Percentiles rank a stretch among this genome's conserved stretches.
These are phyloP conservation scores for Myxocyprinus asiaticus DNA, from an alignment of 2,113 vertebrate genomes.

Conservation along the genomic window DNA sequence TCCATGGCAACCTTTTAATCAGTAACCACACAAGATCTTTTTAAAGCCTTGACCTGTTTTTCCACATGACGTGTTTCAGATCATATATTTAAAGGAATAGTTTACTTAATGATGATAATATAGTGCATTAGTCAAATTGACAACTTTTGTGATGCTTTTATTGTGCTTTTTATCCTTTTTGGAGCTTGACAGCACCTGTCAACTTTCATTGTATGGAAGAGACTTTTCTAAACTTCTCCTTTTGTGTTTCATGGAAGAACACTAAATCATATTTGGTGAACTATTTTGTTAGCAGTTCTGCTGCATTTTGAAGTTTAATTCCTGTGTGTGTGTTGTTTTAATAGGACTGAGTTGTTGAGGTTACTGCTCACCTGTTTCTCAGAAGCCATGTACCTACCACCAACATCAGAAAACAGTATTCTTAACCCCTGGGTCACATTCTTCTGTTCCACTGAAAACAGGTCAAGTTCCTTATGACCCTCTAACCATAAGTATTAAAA, in stretches of 20 bases:
- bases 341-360: constrained; percentile 90
- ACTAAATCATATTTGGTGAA: too few relatives aligned
- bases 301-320: neutral
- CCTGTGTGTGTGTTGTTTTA: constrained; percentile 23
- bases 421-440: constrained; percentile 97
- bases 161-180: too few relatives aligned
- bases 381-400: constrained; percentile 96
- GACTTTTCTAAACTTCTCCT: too few relatives aligned
- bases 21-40: constrained; percentile 36
- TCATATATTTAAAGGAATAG: constrained; percentile 6
- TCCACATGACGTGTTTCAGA: constrained; percentile 10
- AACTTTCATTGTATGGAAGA: too few relatives aligned
- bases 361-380: constrained; percentile 96
- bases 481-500: too few relatives aligned
- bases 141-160: too few relatives aligned
- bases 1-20: constrained; percentile 39
- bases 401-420: constrained; percentile 82
- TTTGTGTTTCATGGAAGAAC: too few relatives aligned
- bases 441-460: constrained; percentile 97
- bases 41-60: constrained; percentile 14
- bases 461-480: constrained; percentile 66
- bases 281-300: too few relatives aligned
- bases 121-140: too few relatives aligned
- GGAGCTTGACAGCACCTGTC: too few relatives aligned
- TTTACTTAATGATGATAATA: too few relatives aligned